These are phyloP conservation scores for Dinothrombium tinctorium DNA, from an alignment of 1,140 invertebrate genomes.

Conservation along the genomic window DNA sequence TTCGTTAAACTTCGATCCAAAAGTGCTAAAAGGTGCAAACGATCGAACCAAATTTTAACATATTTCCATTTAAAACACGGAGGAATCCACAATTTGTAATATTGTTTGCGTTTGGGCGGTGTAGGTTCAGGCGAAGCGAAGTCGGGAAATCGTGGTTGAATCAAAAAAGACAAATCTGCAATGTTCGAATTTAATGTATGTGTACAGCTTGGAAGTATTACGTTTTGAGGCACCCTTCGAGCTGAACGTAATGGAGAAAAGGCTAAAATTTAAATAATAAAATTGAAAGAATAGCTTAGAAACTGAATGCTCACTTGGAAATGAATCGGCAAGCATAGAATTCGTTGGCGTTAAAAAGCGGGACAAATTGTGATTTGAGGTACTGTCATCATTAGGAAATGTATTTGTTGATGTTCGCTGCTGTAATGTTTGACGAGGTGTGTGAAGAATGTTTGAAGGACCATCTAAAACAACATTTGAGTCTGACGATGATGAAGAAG, in stretches of 20 bases:
- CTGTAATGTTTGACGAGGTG: slow-evolving; percentile 5
- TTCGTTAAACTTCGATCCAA: slow-evolving; percentile 72
- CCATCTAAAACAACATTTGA: slow-evolving; percentile 33
- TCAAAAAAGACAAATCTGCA: neutral
- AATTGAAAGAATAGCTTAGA: too few species aligned
- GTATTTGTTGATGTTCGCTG: neutral
- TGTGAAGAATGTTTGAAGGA: slow-evolving; percentile 21
- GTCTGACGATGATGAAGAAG: slow-evolving; percentile 31
- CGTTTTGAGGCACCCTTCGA: too few species aligned
- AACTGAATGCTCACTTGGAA: too few species aligned
- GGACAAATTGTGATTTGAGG: too few species aligned
- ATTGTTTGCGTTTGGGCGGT: slow-evolving; percentile 41
- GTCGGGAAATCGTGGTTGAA: neutral
- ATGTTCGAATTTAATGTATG: too few species aligned
- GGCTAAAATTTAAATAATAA: too few species aligned
- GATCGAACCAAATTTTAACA: slow-evolving; percentile 52
- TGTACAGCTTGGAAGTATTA: too few species aligned
- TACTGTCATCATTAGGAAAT: too few species aligned
- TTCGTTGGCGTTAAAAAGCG: too few species aligned
- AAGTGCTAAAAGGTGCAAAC: slow-evolving; percentile 65
- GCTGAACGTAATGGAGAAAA: too few species aligned
- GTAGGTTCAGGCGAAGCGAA: neutral
- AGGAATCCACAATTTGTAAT: slow-evolving; percentile 58
- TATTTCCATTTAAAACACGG: slow-evolving; percentile 26
- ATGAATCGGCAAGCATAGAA: too few species aligned